phyloP scores from a whole-genome alignment of 2,113 vertebrate genomes.

The Corythornis madagascariensis region DNA sequence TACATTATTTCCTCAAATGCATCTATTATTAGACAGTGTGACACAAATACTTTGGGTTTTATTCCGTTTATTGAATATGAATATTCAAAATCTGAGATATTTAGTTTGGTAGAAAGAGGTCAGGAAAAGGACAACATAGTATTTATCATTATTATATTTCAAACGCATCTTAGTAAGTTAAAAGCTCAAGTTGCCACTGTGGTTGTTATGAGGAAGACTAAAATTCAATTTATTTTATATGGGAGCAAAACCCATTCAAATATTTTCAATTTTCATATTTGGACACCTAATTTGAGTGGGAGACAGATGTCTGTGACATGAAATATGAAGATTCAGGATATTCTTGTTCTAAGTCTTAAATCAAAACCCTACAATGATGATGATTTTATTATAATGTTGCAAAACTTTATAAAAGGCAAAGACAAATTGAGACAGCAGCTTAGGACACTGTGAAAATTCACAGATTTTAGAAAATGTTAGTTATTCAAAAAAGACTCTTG shows the following conservation, averaged over 20 bases:
- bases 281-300: neutral
- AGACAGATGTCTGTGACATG: neutral
- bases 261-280: neutral
- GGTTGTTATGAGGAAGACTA: neutral
- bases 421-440: neutral
- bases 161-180: neutral
- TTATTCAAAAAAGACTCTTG: neutral
- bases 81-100: slow-evolving; percentile 34
- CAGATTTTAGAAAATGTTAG: neutral
- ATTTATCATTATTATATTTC: slow-evolving; percentile 26
- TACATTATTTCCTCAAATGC: slow-evolving; percentile 8
- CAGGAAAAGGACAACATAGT: neutral
- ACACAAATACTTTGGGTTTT: neutral
- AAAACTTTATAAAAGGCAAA: neutral
- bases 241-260: neutral
- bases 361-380: neutral
- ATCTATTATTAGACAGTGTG: slow-evolving; percentile 32
- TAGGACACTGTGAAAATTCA: neutral
- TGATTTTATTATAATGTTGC: neutral
- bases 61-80: slow-evolving; percentile 12
- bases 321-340: neutral
- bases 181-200: neutral
- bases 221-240: neutral
- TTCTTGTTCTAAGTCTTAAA: neutral
- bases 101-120: neutral